These are phyloP conservation scores for Stictocephala bisonia DNA, from an alignment of 2,888 invertebrate species.

Conservation along the genomic window DNA sequence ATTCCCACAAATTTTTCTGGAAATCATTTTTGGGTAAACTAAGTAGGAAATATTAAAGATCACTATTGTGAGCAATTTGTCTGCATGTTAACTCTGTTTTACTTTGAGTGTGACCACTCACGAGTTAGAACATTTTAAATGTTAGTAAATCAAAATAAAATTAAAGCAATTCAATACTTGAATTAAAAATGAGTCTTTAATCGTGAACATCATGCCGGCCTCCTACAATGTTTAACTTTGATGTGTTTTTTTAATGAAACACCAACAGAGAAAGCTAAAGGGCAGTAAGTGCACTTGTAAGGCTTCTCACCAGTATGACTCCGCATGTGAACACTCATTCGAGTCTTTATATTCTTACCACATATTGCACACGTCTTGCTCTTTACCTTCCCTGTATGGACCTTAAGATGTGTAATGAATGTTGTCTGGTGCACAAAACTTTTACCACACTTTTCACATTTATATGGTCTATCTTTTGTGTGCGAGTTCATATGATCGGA, in stretches of 20 bases:
- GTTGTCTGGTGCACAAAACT: slow-evolving; percentile 54
- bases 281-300: slow-evolving; percentile 58
- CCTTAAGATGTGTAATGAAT: slow-evolving; percentile 53
- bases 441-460: slow-evolving; percentile 59
- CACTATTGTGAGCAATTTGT: background rate
- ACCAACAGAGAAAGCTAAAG: slow-evolving; percentile 46
- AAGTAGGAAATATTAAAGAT: no score
- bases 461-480: slow-evolving; percentile 60
- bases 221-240: slow-evolving; percentile 46
- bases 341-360: slow-evolving; percentile 58
- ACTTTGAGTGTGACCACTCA: background rate
- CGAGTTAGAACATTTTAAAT: background rate
- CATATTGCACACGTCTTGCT: slow-evolving; percentile 57
- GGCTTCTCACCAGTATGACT: slow-evolving; percentile 58
- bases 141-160: no score
- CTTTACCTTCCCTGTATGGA: slow-evolving; percentile 49
- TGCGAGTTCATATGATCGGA: slow-evolving; percentile 60
- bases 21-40: no score
- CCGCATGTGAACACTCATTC: slow-evolving; percentile 59
- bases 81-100: background rate
- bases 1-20: no score
- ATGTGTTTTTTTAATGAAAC: slow-evolving; percentile 48
- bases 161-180: no score
- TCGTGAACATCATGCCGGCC: no score
- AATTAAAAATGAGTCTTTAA: no score